These are phyloP conservation scores for Caerostris extrusa DNA, from an alignment of 1,140 invertebrate genomes.

Conservation along the genomic window DNA sequence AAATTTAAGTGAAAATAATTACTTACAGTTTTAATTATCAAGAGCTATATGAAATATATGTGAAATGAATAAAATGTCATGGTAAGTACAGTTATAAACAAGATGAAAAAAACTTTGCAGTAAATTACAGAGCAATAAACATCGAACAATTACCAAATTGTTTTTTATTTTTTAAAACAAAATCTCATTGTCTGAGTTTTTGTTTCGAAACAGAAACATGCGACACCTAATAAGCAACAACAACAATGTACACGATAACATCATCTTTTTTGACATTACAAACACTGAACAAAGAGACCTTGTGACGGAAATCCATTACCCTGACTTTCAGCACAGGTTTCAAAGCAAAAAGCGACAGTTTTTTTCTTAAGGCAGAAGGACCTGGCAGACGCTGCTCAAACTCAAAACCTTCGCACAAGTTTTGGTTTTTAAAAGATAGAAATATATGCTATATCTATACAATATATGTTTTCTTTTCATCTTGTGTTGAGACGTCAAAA, in stretches of 20 bases:
- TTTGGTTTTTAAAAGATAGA: conserved; percentile 70
- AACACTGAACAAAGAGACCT: conserved; percentile 55
- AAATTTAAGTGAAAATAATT: too few species aligned
- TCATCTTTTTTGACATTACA: conserved; percentile 49
- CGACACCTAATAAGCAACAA: neutral
- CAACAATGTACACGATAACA: conserved; percentile 64
- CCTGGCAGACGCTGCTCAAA: conserved; percentile 47
- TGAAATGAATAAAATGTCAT: too few species aligned
- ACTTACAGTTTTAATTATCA: too few species aligned
- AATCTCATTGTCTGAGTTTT: neutral
- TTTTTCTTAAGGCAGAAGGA: conserved; percentile 61
- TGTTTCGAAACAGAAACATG: neutral
- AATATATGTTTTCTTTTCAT: conserved; percentile 27
- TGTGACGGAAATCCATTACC: conserved; percentile 31
- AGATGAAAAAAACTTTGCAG: too few species aligned
- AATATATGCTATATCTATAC: conserved; percentile 73
- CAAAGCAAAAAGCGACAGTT: conserved; percentile 10
- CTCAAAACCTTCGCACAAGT: conserved; percentile 13
- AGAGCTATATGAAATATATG: too few species aligned
- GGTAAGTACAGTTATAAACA: too few species aligned
- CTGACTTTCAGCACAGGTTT: conserved; percentile 37
- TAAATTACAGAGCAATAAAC: neutral
- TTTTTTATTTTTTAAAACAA: conserved; percentile 5
- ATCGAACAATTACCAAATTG: neutral
- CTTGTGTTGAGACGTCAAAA: conserved; percentile 14